Evolutionary conservation across 2,797 vertebrate species (phyloP).

Genomic region (Lithobates pipiens): DNA sequence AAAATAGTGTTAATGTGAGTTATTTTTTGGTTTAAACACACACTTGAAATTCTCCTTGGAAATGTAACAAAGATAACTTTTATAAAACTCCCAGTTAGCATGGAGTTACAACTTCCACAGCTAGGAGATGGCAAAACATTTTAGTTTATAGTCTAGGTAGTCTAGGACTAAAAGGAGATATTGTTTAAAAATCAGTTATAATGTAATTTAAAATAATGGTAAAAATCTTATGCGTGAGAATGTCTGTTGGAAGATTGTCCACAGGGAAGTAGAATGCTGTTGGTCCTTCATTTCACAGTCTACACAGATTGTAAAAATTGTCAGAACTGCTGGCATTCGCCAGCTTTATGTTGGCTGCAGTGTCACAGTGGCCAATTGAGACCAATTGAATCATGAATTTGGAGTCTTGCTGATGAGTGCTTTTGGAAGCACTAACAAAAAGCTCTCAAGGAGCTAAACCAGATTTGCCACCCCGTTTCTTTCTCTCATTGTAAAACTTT

Average conservation of each 20-base stretch:
- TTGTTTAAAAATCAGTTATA: slow-evolving; percentile 9
- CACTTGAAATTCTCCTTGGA: neutral
- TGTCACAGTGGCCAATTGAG: slow-evolving; percentile 5
- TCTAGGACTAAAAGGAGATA: slow-evolving; percentile 12
- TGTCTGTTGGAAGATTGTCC: neutral
- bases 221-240: neutral
- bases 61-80: slow-evolving; percentile 12
- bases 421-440: neutral
- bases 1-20: slow-evolving; percentile 24
- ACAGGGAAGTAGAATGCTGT: slow-evolving; percentile 5
- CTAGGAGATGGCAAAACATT: neutral
- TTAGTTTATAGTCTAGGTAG: slow-evolving; percentile 8
- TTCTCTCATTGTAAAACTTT: neutral
- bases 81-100: neutral
- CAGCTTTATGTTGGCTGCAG: slow-evolving; percentile 11
- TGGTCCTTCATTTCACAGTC: slow-evolving; percentile 8
- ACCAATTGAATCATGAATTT: slow-evolving; percentile 21
- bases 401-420: neutral
- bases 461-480: neutral
- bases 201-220: neutral
- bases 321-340: slow-evolving; percentile 9
- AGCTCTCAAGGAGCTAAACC: slow-evolving; percentile 6
- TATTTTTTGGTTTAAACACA: neutral
- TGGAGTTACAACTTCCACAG: neutral
- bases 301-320: slow-evolving; percentile 24